Conservation (phyloP, 1,140 invertebrate genomes). For the Drosophila aff. region DNA sequence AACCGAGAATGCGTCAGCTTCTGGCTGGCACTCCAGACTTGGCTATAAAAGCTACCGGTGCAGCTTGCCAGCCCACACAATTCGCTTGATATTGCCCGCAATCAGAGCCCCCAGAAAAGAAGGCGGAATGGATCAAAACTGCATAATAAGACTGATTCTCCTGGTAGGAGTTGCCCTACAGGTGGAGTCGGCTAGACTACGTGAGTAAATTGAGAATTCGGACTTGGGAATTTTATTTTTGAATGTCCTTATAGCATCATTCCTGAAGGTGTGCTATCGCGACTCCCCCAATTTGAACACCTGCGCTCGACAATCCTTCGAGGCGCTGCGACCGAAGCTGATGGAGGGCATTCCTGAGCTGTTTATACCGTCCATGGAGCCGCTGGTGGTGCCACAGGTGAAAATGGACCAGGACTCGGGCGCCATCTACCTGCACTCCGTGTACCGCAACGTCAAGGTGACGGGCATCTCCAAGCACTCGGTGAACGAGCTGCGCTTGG, state of each 20-base stretch:
- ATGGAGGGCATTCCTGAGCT: slow-evolving; percentile 88
- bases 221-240: too few species aligned
- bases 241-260: slow-evolving; percentile 86
- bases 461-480: slow-evolving; percentile 72
- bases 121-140: slow-evolving; percentile 33
- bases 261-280: slow-evolving; percentile 88
- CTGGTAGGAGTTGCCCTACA: slow-evolving; percentile 29
- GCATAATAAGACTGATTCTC: slow-evolving; percentile 31
- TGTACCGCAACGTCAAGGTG: slow-evolving; percentile 72
- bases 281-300: slow-evolving; percentile 87
- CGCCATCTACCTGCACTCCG: slow-evolving; percentile 75
- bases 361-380: slow-evolving; percentile 88
- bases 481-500: slow-evolving; percentile 84
- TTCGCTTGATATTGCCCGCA: not conserved
- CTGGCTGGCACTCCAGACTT: slow-evolving; percentile 8
- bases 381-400: slow-evolving; percentile 86
- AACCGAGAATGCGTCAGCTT: slow-evolving; percentile 54
- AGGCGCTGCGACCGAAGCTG: slow-evolving; percentile 86
- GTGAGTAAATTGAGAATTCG: slow-evolving; percentile 46
- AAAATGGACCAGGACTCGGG: slow-evolving; percentile 84
- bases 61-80: slow-evolving; percentile 39
- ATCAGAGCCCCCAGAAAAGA: not conserved
- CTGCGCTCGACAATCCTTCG: slow-evolving; percentile 87
- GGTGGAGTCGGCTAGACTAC: slow-evolving; percentile 30
- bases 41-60: slow-evolving; percentile 62